These are phyloP conservation scores for Limnephilus lunatus DNA, from an alignment of 2,888 invertebrate species.

Conservation along the genomic window DNA sequence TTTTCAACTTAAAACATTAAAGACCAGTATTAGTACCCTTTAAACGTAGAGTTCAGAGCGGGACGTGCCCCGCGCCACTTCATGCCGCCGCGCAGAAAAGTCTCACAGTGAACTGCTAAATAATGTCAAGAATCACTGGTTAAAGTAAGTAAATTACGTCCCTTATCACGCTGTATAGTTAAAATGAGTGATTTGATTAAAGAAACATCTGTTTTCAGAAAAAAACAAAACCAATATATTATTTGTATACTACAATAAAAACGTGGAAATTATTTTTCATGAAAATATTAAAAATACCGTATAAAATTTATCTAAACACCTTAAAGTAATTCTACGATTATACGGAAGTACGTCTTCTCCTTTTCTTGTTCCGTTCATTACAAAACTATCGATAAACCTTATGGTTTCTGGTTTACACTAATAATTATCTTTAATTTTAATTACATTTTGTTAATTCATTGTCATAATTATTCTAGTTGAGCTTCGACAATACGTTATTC, in stretches of 20 bases:
- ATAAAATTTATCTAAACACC: background rate
- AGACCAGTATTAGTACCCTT: too few species aligned
- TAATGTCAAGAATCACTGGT: too few species aligned
- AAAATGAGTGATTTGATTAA: too few species aligned
- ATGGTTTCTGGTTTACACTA: background rate
- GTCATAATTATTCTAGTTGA: background rate
- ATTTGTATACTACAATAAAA: background rate
- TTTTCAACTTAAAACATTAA: too few species aligned
- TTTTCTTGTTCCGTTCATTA: background rate
- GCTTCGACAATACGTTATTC: background rate
- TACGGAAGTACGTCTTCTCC: background rate
- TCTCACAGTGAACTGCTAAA: too few species aligned
- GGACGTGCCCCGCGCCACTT: too few species aligned
- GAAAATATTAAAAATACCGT: background rate
- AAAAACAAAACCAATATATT: background rate
- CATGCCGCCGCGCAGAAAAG: too few species aligned
- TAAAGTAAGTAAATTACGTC: too few species aligned
- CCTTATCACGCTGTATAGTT: too few species aligned
- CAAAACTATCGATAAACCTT: background rate
- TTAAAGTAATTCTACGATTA: background rate
- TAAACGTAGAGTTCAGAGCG: too few species aligned
- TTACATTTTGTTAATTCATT: background rate
- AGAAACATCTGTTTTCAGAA: background rate
- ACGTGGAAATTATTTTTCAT: background rate
- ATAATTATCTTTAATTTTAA: background rate